phyloP scores from a whole-genome alignment of 1,140 invertebrate species.

The Asbolus verrucosus region DNA sequence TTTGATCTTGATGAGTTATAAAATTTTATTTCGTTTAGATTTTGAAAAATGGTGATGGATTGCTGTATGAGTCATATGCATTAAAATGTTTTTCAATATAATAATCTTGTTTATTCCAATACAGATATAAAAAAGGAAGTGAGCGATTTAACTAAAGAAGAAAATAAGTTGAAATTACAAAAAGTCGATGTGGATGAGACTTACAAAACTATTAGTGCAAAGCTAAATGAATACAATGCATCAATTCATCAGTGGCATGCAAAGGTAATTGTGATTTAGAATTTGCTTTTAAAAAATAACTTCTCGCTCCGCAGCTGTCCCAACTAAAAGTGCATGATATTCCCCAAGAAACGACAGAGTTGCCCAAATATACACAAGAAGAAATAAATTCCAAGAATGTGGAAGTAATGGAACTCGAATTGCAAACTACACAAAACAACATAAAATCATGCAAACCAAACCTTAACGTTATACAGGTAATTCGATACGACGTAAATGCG shows the following conservation, averaged over 20 bases:
- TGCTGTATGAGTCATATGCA: too few species aligned
- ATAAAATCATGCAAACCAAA: slow-evolving; percentile 82
- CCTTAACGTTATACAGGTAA: slow-evolving; percentile 80
- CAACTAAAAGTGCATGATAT: slow-evolving; percentile 78
- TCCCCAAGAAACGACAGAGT: slow-evolving; percentile 67
- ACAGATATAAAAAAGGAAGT: slow-evolving; percentile 66
- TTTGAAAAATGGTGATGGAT: too few species aligned
- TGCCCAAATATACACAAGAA: slow-evolving; percentile 75
- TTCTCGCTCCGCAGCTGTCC: slow-evolving; percentile 67
- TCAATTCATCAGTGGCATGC: slow-evolving; percentile 53
- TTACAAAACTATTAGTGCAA: slow-evolving; percentile 73
- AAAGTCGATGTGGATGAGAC: slow-evolving; percentile 84
- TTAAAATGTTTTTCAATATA: too few species aligned
- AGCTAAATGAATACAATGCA: slow-evolving; percentile 73
- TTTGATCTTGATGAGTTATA: too few species aligned
- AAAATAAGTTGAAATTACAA: slow-evolving; percentile 76
- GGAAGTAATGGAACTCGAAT: slow-evolving; percentile 73
- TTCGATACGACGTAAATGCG: neutral
- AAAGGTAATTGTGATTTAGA: slow-evolving; percentile 49
- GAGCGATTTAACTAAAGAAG: slow-evolving; percentile 70
- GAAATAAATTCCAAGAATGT: slow-evolving; percentile 74
- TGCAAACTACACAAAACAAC: slow-evolving; percentile 75
- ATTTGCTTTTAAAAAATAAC: neutral
- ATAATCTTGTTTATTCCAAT: too few species aligned
- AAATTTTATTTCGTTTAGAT: too few species aligned